Evolutionary conservation across 2,113 vertebrate genomes (phyloP), one percentile per base, ranked within the genome.

Genomic region (Anguilla rostrata): DNA sequence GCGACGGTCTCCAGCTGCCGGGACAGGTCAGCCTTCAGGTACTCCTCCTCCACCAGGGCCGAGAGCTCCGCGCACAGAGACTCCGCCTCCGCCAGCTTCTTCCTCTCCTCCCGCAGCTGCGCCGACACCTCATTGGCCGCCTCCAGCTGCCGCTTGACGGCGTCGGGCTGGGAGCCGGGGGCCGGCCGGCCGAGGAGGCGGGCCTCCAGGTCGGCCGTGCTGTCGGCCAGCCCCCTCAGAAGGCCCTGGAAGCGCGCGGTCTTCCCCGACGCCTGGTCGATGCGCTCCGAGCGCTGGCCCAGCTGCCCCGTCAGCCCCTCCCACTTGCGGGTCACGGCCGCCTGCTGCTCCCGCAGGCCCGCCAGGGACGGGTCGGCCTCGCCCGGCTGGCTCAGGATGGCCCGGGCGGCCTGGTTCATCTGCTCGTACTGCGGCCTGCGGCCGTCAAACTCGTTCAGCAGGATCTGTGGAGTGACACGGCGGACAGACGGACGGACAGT

Each of bases 371-470:
- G 91, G 93, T 95, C 93, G 85, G 93, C 94, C 88, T 96, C 95
- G 12, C 92, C 94, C 5, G 96, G 96, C 78, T 94, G 95, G 91
- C 92, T 96, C 63, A 97, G 89, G 84, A 99, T 97, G 84, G 95
- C 92, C 1, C 94, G 91, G 1, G 96, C 97, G 6, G 97, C 96
- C 66, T 94, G 78, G 9, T 95, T 96, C 15, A 99, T 94, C 91
- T 97, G 97, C 34, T 99, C 97, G 0, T 97, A 98, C 53, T 99
- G 98, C 66, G 95, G 94, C 87, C 96, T 98, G 86, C 97, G 96
- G 41, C 97, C 98, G 89, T 98, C 97, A 87, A 99, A 99, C 89
- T 99, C 98, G 89, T 99, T 97, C n/a, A 98, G 96, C 49, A 99
- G 95, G 92, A 99, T 99, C 98, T 99, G 26, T 85, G 81, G 20